Base-by-base conservation (phyloP, 2,113 vertebrate species). In the Sialia sialis region DNA sequence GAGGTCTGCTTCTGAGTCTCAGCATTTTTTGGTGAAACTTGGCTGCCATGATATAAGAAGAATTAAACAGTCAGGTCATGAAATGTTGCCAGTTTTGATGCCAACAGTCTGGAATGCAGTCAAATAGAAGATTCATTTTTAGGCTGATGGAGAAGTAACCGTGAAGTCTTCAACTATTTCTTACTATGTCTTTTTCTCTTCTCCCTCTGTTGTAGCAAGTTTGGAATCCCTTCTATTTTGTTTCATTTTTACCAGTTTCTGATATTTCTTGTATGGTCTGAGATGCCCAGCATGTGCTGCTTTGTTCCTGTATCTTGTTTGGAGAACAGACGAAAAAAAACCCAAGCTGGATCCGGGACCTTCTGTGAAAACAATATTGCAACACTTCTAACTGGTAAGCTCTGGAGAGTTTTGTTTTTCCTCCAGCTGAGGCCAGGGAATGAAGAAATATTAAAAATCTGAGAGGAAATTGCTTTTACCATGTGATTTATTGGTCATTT, bases 361-460 rank as follows among this genome's bases (percentile, higher is more conserved):
- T 84, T 93, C 58, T 84, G n/a, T 34, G 44, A 86, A 93, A 90
- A 87, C 68, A 87, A 60, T 73, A 80, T 39, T 62, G 14, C 49
- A 90, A 70, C 67, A 84, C 88, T 86, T 87, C 20, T 78, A 91
- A 41, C 32, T 43, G 39, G 51, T 48, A 81, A 94, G 9, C 74
- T 75, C 75, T 25, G 5, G 49, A 84, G 78, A 85, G 16, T 66
- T 94, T 55, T 92, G 60, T 64, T 63, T 7, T 96, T 91, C 13
- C 36, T 89, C 22, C 72, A 74, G 52, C 74, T 89, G 75, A 60
- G 73, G 41, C 29, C 32, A 84, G 36, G 13, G 63, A 88, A 90
- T 80, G 68, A 93, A 94, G 75, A 95, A 88, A 86, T 96, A 93
- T 86, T 92, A 88, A 95, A 95, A 95, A 95, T 64, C 25, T 70